These are phyloP conservation scores for Pelecanoides urinatrix DNA, from an alignment of 2,113 vertebrate species.

Conservation along the genomic window DNA sequence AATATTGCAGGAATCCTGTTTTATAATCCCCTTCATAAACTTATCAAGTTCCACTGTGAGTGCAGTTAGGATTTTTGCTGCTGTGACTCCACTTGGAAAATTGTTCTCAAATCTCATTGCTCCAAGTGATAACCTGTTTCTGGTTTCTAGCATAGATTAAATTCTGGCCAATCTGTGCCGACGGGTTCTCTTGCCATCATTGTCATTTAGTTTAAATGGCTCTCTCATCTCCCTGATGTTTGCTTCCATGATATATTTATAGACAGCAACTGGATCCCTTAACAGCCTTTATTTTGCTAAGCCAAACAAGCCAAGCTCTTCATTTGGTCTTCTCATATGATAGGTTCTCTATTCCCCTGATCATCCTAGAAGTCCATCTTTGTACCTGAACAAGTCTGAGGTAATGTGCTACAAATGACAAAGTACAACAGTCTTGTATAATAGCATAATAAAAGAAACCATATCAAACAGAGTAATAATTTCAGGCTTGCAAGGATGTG, in stretches of 20 bases:
- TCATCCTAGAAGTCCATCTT: slow-evolving; percentile 19
- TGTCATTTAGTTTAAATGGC: not conserved
- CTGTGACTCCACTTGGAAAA: not conserved
- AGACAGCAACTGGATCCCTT: slow-evolving; percentile 20
- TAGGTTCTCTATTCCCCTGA: not conserved
- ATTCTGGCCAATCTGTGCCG: not conserved
- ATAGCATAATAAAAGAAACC: slow-evolving; percentile 17
- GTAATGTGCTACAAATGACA: slow-evolving; percentile 49
- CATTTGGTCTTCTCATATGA: slow-evolving; percentile 8
- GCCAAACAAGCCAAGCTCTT: not conserved
- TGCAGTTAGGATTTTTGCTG: not conserved
- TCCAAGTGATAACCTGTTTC: not conserved
- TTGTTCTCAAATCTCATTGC: not conserved
- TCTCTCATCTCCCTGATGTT: not conserved
- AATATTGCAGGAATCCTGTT: not conserved
- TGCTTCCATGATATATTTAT: not conserved
- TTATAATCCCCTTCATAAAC: not conserved
- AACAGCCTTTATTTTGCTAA: not conserved
- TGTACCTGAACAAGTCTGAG: slow-evolving; percentile 49
- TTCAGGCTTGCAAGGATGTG: not conserved
- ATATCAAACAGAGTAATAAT: not conserved
- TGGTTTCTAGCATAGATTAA: not conserved
- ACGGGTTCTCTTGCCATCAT: not conserved
- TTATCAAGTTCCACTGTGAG: not conserved
- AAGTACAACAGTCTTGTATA: not conserved